Percentiles rank a stretch among this genome's conserved stretches.
These are phyloP conservation scores for Hyposmocoma kahamanoa DNA, from an alignment of 1,140 invertebrate species.

Conservation along the genomic window DNA sequence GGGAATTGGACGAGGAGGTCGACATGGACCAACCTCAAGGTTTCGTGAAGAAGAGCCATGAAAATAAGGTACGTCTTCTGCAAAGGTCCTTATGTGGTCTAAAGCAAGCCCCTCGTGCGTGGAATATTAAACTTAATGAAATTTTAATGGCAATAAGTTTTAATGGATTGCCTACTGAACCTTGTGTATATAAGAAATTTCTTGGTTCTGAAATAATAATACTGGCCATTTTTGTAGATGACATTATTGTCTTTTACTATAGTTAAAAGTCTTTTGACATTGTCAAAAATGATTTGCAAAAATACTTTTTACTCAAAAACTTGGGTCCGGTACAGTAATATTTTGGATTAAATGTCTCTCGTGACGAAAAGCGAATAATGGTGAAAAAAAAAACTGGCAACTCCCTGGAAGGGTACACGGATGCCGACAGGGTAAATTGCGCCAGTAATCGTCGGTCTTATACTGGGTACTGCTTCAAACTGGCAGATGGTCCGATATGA, in stretches of 20 bases:
- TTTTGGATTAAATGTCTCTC: too few relatives aligned
- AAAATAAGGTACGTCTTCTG: conserved; percentile 22
- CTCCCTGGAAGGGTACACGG: conserved; percentile 27
- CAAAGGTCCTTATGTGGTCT: conserved; percentile 49
- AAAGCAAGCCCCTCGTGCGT: too few relatives aligned
- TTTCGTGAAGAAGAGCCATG: conserved; percentile 13
- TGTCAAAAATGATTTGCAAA: too few relatives aligned
- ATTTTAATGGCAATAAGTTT: conserved; percentile 21
- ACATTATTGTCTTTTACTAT: conserved; percentile 16
- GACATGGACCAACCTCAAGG: conserved; percentile 43
- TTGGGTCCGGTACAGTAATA: too few relatives aligned
- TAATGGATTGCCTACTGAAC: conserved; percentile 17
- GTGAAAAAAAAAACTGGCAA: background rate
- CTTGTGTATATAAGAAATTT: conserved; percentile 26
- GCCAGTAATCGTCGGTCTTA: conserved; percentile 40
- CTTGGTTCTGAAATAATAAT: conserved; percentile 1
- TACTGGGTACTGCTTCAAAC: conserved; percentile 30
- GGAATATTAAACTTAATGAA: conserved; percentile 17
- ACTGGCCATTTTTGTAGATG: conserved; percentile 28
- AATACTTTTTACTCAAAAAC: too few relatives aligned
- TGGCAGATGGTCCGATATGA: conserved; percentile 21
- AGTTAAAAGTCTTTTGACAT: too few relatives aligned
- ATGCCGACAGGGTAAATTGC: conserved; percentile 52
- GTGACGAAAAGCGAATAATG: too few relatives aligned
- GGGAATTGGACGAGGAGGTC: conserved; percentile 47